Base-by-base conservation (phyloP, 2,797 vertebrate species). In the Tauraco hartlaubi region DNA sequence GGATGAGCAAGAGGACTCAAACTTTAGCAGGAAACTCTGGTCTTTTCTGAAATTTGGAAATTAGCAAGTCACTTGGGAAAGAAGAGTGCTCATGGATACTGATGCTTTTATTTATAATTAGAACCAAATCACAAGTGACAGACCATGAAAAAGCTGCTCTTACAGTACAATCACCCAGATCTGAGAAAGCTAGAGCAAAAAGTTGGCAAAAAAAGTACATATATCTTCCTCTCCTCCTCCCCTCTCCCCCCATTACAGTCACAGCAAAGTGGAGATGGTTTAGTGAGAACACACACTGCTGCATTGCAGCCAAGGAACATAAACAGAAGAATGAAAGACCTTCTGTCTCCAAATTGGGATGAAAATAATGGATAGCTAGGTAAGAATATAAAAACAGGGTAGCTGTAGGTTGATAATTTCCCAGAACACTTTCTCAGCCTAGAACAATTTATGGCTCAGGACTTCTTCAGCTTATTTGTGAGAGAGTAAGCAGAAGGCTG, bases 251-350 rank as follows among this genome's bases (percentile, higher is more conserved):
- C 56, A 48, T 86, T 92, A 82, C 15, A 41, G 58, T 66, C 66
- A 79, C 51, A 84, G 80, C 62, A 93, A 92, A 88, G 69, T 52
- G 33, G 59, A 86, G 79, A 73, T 86, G 71, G 73, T 95, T 96
- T 95, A 95, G 90, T 88, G 92, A 90, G 83, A 69, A 92, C 59
- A 73, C 77, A 79, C 63, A 56, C 16, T 67, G 54, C 82, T 86
- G 46, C 6, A 2, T 3, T 79, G 77, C 74, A 96, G 85, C 73
- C 88, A 87, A 82, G 64, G 66, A 96, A 88, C 59, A 90, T 88
- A 96, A 95, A 94, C 59, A 93, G 80, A 81, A 93, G 85, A 88
- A 92, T 63, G 64, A 92, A 83, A 90, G 63, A 54, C 90, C 52
- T 90, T 79, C 87, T 80, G 51, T 62, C 73, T 94, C 79, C 92